A percentile compares a stretch with the other conserved stretches of the same genome.
Conservation (phyloP, 2,113 vertebrate species). For the Clarias magur region DNA sequence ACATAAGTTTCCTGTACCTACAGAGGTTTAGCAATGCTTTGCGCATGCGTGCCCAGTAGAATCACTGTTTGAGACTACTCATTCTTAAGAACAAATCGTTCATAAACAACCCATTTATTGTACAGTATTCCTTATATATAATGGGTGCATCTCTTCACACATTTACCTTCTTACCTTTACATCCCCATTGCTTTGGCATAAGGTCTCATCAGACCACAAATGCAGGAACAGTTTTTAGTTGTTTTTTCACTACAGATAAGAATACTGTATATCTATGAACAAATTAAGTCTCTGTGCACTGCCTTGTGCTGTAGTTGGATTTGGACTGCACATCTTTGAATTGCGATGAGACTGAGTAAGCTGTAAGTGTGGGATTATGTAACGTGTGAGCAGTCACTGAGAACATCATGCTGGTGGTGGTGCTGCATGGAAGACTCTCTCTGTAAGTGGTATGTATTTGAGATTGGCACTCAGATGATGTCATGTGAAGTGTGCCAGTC, state of each 20-base stretch:
- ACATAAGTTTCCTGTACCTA: no score
- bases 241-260: background rate
- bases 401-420: background rate
- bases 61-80: no score
- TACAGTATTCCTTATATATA: no score
- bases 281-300: background rate
- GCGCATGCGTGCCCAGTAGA: no score
- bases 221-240: background rate
- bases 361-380: conserved; percentile 28
- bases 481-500: background rate
- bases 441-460: background rate
- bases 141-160: no score
- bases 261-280: background rate
- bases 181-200: no score
- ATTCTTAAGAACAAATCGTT: no score
- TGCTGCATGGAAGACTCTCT: background rate
- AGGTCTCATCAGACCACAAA: no score
- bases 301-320: background rate
- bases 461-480: background rate
- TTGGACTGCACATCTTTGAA: background rate
- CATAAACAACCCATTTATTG: no score
- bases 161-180: no score
- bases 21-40: no score
- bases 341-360: conserved; percentile 20
- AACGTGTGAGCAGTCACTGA: conserved; percentile 22